Evolutionary conservation across 2,888 invertebrate genomes (phyloP).

Genomic region (Geotrupes spiniger): DNA sequence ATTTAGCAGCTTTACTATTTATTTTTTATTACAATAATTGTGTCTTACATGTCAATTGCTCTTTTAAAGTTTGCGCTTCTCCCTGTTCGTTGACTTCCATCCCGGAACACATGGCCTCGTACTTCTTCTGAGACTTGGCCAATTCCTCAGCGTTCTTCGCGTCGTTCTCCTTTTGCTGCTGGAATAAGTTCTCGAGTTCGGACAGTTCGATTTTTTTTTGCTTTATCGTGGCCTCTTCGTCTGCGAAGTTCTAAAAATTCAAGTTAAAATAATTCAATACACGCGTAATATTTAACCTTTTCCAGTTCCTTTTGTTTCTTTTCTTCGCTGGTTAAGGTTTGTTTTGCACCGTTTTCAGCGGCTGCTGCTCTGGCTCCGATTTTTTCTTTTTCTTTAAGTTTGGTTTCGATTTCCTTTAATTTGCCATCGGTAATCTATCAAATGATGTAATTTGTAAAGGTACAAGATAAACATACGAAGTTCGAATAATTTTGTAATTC

Average conservation of each 20-base stretch:
- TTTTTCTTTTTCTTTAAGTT: conserved; percentile 63
- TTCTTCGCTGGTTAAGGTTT: conserved; percentile 64
- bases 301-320: conserved; percentile 66
- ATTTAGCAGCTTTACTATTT: too few species aligned
- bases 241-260: conserved; percentile 53
- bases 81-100: conserved; percentile 75
- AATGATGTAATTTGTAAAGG: conserved; percentile 8
- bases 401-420: conserved; percentile 62
- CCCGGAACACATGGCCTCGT: conserved; percentile 83
- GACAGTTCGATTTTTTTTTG: conserved; percentile 60
- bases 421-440: conserved; percentile 65
- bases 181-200: conserved; percentile 63
- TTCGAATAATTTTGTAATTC: neutral
- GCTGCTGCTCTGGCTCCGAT: conserved; percentile 65
- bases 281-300: conserved; percentile 46
- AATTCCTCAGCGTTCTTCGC: conserved; percentile 65
- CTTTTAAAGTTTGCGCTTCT: conserved; percentile 79
- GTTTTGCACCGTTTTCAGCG: conserved; percentile 62
- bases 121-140: conserved; percentile 70
- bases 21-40: neutral
- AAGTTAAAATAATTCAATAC: too few species aligned
- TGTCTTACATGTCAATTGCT: conserved; percentile 75
- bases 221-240: conserved; percentile 63
- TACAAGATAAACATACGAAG: neutral
- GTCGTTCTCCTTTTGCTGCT: conserved; percentile 66